phyloP scores from a whole-genome alignment of 2,888 invertebrate species.

The Eupithecia dodoneata region DNA sequence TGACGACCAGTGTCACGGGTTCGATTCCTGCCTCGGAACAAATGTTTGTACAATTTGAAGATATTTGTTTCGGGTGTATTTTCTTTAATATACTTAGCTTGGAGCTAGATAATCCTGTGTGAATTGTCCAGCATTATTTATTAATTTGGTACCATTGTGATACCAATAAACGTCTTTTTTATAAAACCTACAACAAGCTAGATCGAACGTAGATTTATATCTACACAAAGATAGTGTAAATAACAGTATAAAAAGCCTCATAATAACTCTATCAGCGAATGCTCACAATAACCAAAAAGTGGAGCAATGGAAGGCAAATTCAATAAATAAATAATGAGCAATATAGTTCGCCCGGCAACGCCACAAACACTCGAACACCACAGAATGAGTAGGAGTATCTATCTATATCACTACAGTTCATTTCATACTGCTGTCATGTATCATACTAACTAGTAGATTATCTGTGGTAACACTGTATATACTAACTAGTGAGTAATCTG shows the following conservation, averaged over 20 bases:
- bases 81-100: too few relatives aligned
- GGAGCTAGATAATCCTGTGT: too few relatives aligned
- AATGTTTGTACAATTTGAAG: too few relatives aligned
- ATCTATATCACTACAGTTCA: not conserved
- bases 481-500: constrained; percentile 9
- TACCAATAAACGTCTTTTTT: too few relatives aligned
- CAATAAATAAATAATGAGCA: constrained; percentile 62
- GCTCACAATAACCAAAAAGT: constrained; percentile 52
- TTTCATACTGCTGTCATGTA: not conserved
- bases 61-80: too few relatives aligned
- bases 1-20: too few relatives aligned
- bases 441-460: constrained; percentile 13
- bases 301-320: constrained; percentile 53
- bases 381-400: constrained; percentile 10
- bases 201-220: not conserved
- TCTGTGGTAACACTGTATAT: constrained; percentile 22
- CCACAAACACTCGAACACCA: constrained; percentile 28
- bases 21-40: too few relatives aligned
- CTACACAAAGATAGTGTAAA: not conserved
- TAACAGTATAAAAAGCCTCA: constrained; percentile 4
- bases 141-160: too few relatives aligned
- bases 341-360: constrained; percentile 52
- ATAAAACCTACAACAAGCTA: not conserved
- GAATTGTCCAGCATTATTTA: too few relatives aligned
- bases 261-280: constrained; percentile 44